Evolutionary conservation across 2,797 vertebrate species (phyloP).

Genomic region (Arremon brunneinucha): DNA sequence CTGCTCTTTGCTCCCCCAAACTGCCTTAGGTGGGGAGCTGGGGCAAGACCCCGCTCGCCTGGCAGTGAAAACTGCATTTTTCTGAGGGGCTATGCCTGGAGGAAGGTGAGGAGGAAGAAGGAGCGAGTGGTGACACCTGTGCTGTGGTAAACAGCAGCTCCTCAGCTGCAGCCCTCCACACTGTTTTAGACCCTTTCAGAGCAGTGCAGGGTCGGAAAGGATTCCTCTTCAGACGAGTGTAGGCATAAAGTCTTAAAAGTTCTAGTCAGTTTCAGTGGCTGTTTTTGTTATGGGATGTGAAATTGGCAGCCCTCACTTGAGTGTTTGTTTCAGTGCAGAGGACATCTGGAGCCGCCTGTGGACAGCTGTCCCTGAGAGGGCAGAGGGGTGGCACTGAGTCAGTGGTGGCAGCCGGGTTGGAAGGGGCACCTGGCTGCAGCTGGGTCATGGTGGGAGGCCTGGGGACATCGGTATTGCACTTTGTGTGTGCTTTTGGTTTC

Average conservation of each 20-base stretch:
- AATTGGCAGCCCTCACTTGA: not conserved
- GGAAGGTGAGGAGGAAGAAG: not conserved
- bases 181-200: not conserved
- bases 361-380: accelerated
- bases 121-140: not conserved
- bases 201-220: not conserved
- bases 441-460: not conserved
- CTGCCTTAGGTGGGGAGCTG: not conserved
- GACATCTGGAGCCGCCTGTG: not conserved
- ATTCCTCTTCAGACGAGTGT: not conserved
- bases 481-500: not conserved
- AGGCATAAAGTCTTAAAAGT: not conserved
- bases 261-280: not conserved
- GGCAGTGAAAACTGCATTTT: accelerated
- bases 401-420: not conserved
- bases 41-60: accelerated
- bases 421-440: not conserved
- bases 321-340: not conserved
- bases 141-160: not conserved
- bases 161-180: accelerated
- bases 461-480: not conserved
- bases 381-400: accelerated
- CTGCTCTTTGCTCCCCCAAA: accelerated
- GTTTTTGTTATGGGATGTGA: accelerated
- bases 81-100: not conserved